A percentile compares a stretch with the other conserved stretches of the same genome.
These are phyloP conservation scores for Drosophila rubida DNA, from an alignment of 2,888 invertebrate genomes.

Conservation along the genomic window DNA sequence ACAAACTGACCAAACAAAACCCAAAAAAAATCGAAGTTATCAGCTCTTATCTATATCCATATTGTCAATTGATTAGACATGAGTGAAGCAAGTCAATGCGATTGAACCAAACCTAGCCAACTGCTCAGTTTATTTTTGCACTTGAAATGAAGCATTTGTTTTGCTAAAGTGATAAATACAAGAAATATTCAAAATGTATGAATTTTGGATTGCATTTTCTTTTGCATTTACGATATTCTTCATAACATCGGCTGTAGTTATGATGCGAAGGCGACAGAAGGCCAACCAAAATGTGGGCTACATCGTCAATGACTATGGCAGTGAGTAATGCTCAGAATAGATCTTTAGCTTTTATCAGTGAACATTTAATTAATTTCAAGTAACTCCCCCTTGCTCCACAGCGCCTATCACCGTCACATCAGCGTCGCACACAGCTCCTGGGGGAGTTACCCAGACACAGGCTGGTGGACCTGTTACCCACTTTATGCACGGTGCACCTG, in stretches of 20 bases:
- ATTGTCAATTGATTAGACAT: slow-evolving; percentile 35
- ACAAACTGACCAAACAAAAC: background rate
- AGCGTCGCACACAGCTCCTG: background rate
- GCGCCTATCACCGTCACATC: slow-evolving; percentile 4
- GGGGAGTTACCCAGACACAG: background rate
- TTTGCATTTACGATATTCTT: slow-evolving; percentile 19
- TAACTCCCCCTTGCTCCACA: background rate
- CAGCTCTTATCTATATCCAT: slow-evolving; percentile 32
- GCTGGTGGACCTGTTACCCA: background rate
- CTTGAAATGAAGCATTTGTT: slow-evolving; percentile 15
- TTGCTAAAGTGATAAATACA: background rate
- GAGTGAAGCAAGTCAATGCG: background rate
- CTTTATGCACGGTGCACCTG: background rate
- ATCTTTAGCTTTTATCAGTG: background rate
- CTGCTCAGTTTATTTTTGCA: slow-evolving; percentile 24
- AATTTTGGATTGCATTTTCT: slow-evolving; percentile 19
- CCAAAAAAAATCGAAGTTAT: slow-evolving; percentile 21
- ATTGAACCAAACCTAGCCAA: background rate
- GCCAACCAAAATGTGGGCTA: slow-evolving; percentile 27
- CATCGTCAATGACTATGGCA: slow-evolving; percentile 14
- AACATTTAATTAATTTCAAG: background rate
- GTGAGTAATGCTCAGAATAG: slow-evolving; percentile 6
- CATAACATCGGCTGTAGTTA: background rate
- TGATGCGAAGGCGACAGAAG: slow-evolving; percentile 12
- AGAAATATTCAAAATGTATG: slow-evolving; percentile 11